Evolutionary conservation across 2,888 invertebrate species (phyloP).

Genomic region (Protodeltote pygarga): DNA sequence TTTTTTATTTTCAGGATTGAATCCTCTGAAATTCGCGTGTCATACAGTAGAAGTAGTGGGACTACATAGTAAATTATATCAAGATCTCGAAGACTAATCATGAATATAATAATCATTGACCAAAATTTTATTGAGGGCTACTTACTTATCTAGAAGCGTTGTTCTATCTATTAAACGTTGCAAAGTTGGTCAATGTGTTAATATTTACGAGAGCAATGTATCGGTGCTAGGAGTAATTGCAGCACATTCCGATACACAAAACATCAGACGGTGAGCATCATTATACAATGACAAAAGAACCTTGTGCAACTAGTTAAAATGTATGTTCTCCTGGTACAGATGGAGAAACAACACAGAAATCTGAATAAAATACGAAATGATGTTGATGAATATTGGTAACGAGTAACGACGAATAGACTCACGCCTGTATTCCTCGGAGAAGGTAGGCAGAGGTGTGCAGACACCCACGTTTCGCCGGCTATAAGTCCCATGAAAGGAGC

Average conservation of each 20-base stretch:
- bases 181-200: conserved; percentile 42
- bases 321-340: conserved; percentile 70
- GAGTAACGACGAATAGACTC: too few species aligned
- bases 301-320: conserved; percentile 83
- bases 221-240: conserved; percentile 66
- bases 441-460: too few species aligned
- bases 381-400: too few species aligned
- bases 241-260: conserved; percentile 79
- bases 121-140: neutral
- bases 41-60: too few species aligned
- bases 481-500: too few species aligned
- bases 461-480: too few species aligned
- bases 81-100: too few species aligned
- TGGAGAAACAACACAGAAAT: conserved; percentile 31
- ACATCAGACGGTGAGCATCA: conserved; percentile 79
- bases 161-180: too few species aligned
- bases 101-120: neutral
- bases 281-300: conserved; percentile 85
- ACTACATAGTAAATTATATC: too few species aligned
- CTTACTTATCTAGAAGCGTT: neutral
- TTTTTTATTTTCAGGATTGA: too few species aligned
- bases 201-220: conserved; percentile 40
- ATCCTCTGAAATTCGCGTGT: too few species aligned
- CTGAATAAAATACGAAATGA: conserved; percentile 1
- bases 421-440: too few species aligned